A percentile compares a stretch with the other conserved stretches of the same genome.
phyloP scores from a whole-genome alignment of 2,888 invertebrate genomes.

The Phaedon cochleariae region DNA sequence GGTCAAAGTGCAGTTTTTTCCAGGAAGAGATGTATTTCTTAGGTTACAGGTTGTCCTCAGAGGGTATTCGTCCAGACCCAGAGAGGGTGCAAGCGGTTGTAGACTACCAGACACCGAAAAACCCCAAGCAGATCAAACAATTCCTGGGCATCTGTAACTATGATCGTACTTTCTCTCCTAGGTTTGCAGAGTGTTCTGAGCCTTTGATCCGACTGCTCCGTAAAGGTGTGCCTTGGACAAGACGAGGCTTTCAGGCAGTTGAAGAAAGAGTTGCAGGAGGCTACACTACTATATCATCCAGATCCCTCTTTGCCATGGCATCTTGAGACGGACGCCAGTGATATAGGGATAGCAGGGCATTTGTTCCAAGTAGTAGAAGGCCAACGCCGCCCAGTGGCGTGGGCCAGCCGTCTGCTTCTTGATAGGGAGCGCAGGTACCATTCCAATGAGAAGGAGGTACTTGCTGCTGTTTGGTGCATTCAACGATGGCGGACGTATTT shows the following conservation, averaged over 20 bases:
- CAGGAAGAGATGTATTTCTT: constrained; percentile 1
- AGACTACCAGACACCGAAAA: not conserved
- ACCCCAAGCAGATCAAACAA: not conserved
- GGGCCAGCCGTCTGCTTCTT: constrained; percentile 7
- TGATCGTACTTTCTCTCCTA: constrained; percentile 1
- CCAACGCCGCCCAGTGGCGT: constrained; percentile 5
- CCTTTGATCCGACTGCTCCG: not conserved
- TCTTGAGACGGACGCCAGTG: not conserved
- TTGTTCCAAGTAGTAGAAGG: not conserved
- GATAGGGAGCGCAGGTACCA: not conserved
- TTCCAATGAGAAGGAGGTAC: constrained; percentile 5
- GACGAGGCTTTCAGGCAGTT: constrained; percentile 6
- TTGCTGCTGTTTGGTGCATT: not conserved
- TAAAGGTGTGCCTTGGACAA: constrained; percentile 8
- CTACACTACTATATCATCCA: constrained; percentile 14
- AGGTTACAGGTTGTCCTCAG: not conserved
- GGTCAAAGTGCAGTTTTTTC: not conserved
- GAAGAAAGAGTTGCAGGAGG: constrained; percentile 11
- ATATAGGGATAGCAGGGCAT: not conserved
- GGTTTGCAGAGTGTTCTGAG: constrained; percentile 2
- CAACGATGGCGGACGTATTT: not conserved
- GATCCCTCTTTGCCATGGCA: constrained; percentile 7
- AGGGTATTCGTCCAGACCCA: not conserved
- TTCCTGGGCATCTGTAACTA: not conserved
- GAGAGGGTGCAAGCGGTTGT: not conserved